Conservation (phyloP, 2,797 vertebrate genomes). For the Aratinga solstitialis region DNA sequence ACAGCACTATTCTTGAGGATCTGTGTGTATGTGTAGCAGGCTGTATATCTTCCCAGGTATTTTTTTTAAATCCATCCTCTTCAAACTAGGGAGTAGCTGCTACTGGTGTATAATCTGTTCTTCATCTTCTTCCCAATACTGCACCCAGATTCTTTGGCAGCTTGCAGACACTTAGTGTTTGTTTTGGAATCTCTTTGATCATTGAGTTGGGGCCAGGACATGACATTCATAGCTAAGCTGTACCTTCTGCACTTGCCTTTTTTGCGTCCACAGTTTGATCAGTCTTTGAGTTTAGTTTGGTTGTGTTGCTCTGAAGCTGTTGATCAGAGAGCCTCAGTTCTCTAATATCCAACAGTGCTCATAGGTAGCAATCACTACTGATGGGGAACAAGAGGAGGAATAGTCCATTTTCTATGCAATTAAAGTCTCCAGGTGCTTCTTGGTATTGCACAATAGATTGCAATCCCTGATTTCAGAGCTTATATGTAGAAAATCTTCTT, state of each 20-base stretch:
- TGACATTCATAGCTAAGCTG: slow-evolving; percentile 31
- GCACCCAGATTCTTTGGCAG: slow-evolving; percentile 75
- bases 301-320: slow-evolving; percentile 6
- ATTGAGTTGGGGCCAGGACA: slow-evolving; percentile 32
- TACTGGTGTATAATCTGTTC: slow-evolving; percentile 54
- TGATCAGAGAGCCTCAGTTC: not conserved
- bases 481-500: not conserved
- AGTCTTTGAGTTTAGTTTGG: not conserved
- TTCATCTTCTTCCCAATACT: slow-evolving; percentile 66
- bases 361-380: not conserved
- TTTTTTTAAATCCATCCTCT: slow-evolving; percentile 9
- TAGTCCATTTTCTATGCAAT: not conserved
- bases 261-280: not conserved
- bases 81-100: slow-evolving; percentile 59
- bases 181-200: slow-evolving; percentile 64
- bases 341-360: not conserved
- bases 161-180: slow-evolving; percentile 61
- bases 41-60: not conserved
- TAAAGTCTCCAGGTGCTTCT: not conserved
- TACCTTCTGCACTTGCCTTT: slow-evolving; percentile 26
- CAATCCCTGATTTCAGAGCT: not conserved
- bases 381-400: not conserved
- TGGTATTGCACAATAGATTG: not conserved
- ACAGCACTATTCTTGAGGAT: not conserved
- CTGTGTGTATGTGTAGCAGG: not conserved